Evolutionary conservation across 2,113 vertebrate genomes (phyloP).

Genomic region (Rallus limicola): DNA sequence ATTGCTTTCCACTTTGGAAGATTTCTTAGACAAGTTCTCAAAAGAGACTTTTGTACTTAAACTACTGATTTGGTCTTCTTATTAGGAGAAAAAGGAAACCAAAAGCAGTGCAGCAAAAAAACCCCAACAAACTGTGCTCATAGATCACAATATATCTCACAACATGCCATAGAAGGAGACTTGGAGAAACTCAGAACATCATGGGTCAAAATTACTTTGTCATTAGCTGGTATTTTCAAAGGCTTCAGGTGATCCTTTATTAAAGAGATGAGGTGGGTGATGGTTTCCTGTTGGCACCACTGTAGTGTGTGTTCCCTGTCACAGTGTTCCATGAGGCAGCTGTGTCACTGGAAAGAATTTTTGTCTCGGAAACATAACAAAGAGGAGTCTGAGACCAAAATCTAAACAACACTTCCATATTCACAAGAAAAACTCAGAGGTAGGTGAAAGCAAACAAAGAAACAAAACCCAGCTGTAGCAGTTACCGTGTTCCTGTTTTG

Average conservation of each 20-base stretch:
- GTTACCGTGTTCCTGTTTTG: background rate
- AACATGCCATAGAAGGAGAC: background rate
- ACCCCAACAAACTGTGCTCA: too few species aligned
- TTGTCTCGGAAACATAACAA: background rate
- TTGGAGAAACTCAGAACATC: background rate
- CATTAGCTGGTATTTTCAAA: background rate
- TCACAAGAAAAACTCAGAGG: background rate
- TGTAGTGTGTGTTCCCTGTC: background rate
- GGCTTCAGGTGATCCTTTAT: background rate
- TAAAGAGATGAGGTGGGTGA: background rate
- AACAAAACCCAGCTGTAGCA: background rate
- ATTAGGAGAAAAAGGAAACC: background rate
- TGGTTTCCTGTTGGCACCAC: background rate
- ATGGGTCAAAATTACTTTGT: background rate
- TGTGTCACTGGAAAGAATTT: background rate
- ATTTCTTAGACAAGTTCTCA: background rate
- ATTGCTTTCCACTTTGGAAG: background rate
- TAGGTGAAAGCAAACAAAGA: background rate
- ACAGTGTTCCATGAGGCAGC: background rate
- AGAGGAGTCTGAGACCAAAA: background rate
- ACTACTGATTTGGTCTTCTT: background rate
- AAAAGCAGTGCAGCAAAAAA: background rate
- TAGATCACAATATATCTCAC: background rate
- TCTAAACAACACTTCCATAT: background rate
- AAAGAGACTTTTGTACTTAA: background rate